These are phyloP conservation scores for Rhombomys opimus DNA, from an alignment of 2,113 vertebrate species.

Conservation along the genomic window DNA sequence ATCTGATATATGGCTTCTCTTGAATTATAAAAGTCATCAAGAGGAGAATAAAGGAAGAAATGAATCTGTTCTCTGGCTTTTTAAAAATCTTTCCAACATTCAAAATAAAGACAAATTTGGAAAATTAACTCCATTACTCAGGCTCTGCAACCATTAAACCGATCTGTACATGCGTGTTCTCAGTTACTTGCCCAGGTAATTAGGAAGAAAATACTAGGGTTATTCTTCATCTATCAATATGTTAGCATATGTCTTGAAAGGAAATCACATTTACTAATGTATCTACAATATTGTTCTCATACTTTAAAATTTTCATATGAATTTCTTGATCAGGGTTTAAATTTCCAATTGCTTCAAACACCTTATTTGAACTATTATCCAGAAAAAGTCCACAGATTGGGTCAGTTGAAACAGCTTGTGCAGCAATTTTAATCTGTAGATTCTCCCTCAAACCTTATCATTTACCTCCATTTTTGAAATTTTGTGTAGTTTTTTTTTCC, in stretches of 20 bases:
- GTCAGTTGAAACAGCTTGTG: background rate
- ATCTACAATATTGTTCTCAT: background rate
- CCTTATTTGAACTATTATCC: background rate
- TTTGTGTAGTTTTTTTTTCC: background rate
- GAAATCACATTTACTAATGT: constrained; percentile 2
- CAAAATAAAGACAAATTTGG: background rate
- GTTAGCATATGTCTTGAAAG: constrained; percentile 2
- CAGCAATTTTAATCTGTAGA: background rate
- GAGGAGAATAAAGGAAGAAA: constrained; percentile 52
- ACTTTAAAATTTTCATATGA: constrained; percentile 26
- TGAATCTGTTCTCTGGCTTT: background rate
- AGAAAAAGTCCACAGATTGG: background rate
- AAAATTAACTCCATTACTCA: background rate
- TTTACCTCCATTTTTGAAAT: background rate
- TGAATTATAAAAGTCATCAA: constrained; percentile 28
- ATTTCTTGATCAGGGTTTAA: background rate
- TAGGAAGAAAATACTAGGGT: background rate
- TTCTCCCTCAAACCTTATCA: background rate
- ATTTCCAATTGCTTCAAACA: background rate
- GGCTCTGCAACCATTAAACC: background rate
- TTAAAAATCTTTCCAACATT: background rate
- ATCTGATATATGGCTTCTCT: background rate
- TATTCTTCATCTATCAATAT: constrained; percentile 11
- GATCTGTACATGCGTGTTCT: rapidly evolving
- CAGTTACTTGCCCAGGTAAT: background rate